Evolutionary conservation across 1,140 invertebrate species (phyloP), one percentile per base, ranked within the genome.

Genomic region (Hycleus cichorii): DNA sequence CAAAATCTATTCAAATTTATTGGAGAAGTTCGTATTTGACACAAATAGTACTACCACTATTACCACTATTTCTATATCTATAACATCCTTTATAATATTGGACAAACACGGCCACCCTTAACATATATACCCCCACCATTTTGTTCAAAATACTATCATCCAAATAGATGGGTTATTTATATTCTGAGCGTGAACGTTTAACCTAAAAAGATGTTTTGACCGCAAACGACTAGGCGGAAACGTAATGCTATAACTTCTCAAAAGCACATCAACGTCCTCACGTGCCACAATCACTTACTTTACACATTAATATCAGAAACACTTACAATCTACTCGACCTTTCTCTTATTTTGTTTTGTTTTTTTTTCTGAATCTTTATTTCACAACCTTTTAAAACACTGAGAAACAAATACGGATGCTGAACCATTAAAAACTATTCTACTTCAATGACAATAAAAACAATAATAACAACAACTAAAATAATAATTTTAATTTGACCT

Each of bases 171-270:
- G 51, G 51, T 46, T 53, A 53, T 53, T 53, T 53, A 53, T 53
- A 53, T 53, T 53, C 51, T 46, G 51, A 42, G 46, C 51, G 51
- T 53, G 51, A 53, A 45, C 51, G 51, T 53, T 53, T 53, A 53
- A 53, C 51, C 51, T 42, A 53, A 53, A 53, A 53, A 53, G 51
- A 53, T 53, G 51, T 53, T 53, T 53, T 53, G 51, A 53, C 51
- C 51, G 51, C 51, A 53, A 53, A 53, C 51, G 51, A 53, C 51
- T 53, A 53, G 51, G 51, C 51, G 51, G 51, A 53, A 53, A 53
- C 51, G 42, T 53, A 53, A 53, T 53, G 46, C 51, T 53, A 53
- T 53, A 53, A 53, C 40, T 53, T 38, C 10, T 38, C 42, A 46
- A 45, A 53, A 46, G 43, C 51, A 53, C 51, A 53, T 53, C 39